Base-by-base conservation (phyloP, 2,888 invertebrate genomes). In the Stenodema calcarata region DNA sequence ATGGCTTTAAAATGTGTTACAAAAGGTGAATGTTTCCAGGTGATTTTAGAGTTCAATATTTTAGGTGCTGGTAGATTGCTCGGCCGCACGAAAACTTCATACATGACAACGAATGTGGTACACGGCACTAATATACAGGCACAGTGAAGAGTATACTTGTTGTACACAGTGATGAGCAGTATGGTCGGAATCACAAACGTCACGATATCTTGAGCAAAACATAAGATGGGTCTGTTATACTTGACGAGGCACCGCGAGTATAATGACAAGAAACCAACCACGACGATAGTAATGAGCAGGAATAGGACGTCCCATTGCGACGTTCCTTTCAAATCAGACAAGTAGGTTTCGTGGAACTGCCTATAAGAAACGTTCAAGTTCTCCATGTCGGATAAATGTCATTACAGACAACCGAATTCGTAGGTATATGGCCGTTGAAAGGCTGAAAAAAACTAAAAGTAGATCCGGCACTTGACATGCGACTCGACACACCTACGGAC, bases 1-100 rank as follows among this genome's bases (percentile, higher is more conserved):
- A 94, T 92, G 0, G 95, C 94, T 89, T 97, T 93, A 82, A 94
- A 92, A 89, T 94, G 93, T 9, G 96, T 95, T 87, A 97, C 92
- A 79, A 86, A 89, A 16, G 89, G 87, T 47, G 87, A 78, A 14
- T 41, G 62, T 50, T 87, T 47, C 18, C 54, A 30, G 6, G 80
- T 35, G 7, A 84, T 69, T 41, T 86, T 79, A 18, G 83, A 73
- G 23, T 78, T 54, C 54, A 88, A 78, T 1, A 50, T 44, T 23
- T 69, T 85, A 14, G 30, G 78, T 3, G 79, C 41, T 42, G 69
- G n/a, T 18, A 54, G 50, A 44, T 85, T 87, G 23, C 70, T 86
- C 11, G 30, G 18, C 23, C 79, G 42, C 0, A 86, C 44, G 70
- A 73, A 69, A 1, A 87, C 54, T 70, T 70, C 62, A n/a, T 50